phyloP scores from a whole-genome alignment of 1,140 invertebrate genomes.

The Harlomillsia oculata region DNA sequence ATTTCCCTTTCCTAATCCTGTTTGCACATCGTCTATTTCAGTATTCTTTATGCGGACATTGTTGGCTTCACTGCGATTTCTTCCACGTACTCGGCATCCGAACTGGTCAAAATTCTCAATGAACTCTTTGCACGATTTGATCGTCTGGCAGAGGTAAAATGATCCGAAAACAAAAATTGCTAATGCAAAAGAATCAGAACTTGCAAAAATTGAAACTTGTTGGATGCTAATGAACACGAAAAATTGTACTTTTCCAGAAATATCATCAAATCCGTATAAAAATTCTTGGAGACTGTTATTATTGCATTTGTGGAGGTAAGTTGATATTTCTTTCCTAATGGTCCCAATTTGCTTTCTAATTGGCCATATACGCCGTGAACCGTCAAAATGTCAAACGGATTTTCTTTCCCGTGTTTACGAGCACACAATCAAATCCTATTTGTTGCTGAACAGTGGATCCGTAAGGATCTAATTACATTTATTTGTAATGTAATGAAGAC shows the following conservation, averaged over 20 bases:
- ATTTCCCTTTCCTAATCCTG: constrained; percentile 1
- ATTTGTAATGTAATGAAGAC: no score
- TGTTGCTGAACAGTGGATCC: no score
- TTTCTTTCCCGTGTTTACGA: no score
- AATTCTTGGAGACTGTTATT: constrained; percentile 92
- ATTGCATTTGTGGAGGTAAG: constrained; percentile 71
- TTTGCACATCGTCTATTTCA: constrained; percentile 41
- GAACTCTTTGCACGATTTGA: constrained; percentile 89
- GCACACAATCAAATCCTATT: no score
- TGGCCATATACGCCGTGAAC: no score
- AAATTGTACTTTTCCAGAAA: constrained; percentile 52
- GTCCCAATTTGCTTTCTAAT: constrained; percentile 28
- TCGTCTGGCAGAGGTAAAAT: constrained; percentile 75
- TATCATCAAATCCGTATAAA: constrained; percentile 89
- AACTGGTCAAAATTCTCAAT: constrained; percentile 86
- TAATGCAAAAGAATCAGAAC: no score
- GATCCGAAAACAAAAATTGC: no score
- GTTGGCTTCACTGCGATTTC: constrained; percentile 79
- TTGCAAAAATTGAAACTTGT: neutral
- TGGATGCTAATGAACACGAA: neutral
- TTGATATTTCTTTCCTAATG: neutral
- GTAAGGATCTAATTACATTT: no score
- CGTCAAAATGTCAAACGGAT: no score
- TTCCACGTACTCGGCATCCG: constrained; percentile 85
- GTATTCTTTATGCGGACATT: constrained; percentile 55